Evolutionary conservation across 2,888 invertebrate species (phyloP).

Genomic region (Cyrtodaria siliqua): DNA sequence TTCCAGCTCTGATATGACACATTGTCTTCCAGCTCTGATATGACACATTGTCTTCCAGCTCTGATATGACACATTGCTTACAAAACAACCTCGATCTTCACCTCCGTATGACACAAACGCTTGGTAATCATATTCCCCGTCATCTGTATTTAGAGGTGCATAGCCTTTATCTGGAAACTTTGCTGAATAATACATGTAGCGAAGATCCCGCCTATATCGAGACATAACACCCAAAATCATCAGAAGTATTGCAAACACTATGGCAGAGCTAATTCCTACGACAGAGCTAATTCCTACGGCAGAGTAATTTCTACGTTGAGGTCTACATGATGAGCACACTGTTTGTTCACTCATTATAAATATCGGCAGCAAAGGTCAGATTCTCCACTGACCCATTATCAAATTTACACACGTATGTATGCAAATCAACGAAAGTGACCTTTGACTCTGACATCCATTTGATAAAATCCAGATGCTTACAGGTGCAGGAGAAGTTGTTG

Average conservation of each 20-base stretch:
- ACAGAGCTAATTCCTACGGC: no score
- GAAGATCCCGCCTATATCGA: slow-evolving; percentile 44
- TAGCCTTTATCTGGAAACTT: slow-evolving; percentile 28
- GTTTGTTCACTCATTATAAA: slow-evolving; percentile 7
- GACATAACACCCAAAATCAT: slow-evolving; percentile 23
- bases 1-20: no score
- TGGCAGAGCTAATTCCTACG: no score
- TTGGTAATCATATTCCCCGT: slow-evolving; percentile 26
- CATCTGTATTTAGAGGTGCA: slow-evolving; percentile 11
- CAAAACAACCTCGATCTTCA: slow-evolving; percentile 28
- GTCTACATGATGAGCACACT: slow-evolving; percentile 27
- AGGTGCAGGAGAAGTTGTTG: slow-evolving; percentile 35
- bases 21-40: no score
- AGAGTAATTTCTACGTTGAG: slow-evolving; percentile 15
- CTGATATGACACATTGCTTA: slow-evolving; percentile 20
- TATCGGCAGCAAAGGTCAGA: background rate
- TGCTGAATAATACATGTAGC: slow-evolving; percentile 52
- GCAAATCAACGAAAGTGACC: slow-evolving; percentile 14
- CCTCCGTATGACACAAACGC: slow-evolving; percentile 54
- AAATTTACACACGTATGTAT: slow-evolving; percentile 29
- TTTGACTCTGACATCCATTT: slow-evolving; percentile 42
- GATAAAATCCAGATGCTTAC: slow-evolving; percentile 32
- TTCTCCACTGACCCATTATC: slow-evolving; percentile 12
- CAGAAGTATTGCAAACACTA: slow-evolving; percentile 20
- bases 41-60: slow-evolving; percentile 46